Base-by-base conservation (phyloP, 1,140 invertebrate species). In the Drosophila tropicalis region DNA sequence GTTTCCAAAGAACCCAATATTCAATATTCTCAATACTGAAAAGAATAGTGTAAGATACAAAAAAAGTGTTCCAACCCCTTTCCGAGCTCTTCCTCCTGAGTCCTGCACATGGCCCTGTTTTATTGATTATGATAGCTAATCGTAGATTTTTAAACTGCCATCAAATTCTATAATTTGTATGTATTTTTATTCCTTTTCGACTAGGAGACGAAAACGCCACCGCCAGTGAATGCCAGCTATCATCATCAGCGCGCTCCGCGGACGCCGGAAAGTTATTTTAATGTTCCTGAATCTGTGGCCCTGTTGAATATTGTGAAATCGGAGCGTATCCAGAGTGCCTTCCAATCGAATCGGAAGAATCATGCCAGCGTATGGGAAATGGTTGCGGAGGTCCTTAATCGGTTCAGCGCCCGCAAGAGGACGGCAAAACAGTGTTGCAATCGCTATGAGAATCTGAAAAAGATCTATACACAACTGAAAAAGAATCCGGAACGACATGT, bases 351-450 rank as follows among this genome's bases (percentile, higher is more conserved):
- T 41, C 91, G 91, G 2, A 92, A 92, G 72, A 92, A 92, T 55
- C 91, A 92, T 73, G 91, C 91, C 54, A 92, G 91, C 56, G 91
- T 92, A 0, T 92, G 91, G 91, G 91, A 92, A 55, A 92, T 92
- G 91, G 91, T 92, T 4, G 91, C 91, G 56, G 89, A 91, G 70
- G 90, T 92, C n/a, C 71, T 92, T 5, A 92, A 92, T 47, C 90
- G 91, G 1, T 92, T 85, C 62, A 92, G 91, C 32, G 68, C 85
- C 0, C 66, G 91, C 0, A 92, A 92, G 51, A 73, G 91, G 0
- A 91, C 89, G 3, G 91, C 91, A 9, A 92, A 92, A 22, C 91
- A 92, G 58, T 92, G 91, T 7, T 92, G 91, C 62, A 92, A 92
- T 74, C 91, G 91, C 2, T 92, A 92, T 64, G 91, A 92, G 76